phyloP scores from a whole-genome alignment of 2,888 invertebrate genomes.

The Cerceris rybyensis region DNA sequence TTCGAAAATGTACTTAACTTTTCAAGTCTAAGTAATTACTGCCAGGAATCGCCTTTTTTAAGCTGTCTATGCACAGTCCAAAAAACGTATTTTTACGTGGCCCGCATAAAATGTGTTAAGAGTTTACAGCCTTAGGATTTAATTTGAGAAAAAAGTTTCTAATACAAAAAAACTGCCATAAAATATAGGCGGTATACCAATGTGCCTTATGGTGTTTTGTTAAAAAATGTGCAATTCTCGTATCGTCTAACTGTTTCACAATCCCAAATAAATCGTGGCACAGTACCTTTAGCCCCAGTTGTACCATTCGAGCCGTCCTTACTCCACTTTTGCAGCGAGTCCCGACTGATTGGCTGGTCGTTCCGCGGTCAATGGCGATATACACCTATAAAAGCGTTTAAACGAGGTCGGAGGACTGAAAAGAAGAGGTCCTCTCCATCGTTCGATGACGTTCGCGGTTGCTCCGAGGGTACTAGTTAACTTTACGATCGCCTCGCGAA shows the following conservation, averaged over 20 bases:
- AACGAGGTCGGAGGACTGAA: slow-evolving; percentile 40
- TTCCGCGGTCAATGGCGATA: slow-evolving; percentile 63
- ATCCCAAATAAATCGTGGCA: background rate
- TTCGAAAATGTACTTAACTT: no score
- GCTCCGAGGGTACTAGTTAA: slow-evolving; percentile 69
- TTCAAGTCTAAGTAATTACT: no score
- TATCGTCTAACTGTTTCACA: background rate
- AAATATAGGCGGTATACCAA: no score
- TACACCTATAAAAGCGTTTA: slow-evolving; percentile 64
- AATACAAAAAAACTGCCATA: no score
- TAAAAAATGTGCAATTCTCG: background rate
- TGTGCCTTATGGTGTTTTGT: no score
- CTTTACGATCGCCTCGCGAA: slow-evolving; percentile 66
- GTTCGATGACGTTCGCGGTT: slow-evolving; percentile 28
- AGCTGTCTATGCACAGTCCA: no score
- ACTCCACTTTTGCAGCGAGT: slow-evolving; percentile 43
- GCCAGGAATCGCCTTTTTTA: no score
- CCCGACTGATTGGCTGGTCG: slow-evolving; percentile 60
- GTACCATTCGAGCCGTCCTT: background rate
- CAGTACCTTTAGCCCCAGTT: background rate
- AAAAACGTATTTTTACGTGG: no score
- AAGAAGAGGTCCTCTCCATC: slow-evolving; percentile 12
- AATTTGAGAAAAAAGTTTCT: no score
- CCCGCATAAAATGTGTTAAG: no score
- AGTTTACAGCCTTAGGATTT: no score